A percentile compares a stretch with the other conserved stretches of the same genome.
Evolutionary conservation across 2,888 invertebrate species (phyloP).

Genomic region (Tetranychus truncatus): DNA sequence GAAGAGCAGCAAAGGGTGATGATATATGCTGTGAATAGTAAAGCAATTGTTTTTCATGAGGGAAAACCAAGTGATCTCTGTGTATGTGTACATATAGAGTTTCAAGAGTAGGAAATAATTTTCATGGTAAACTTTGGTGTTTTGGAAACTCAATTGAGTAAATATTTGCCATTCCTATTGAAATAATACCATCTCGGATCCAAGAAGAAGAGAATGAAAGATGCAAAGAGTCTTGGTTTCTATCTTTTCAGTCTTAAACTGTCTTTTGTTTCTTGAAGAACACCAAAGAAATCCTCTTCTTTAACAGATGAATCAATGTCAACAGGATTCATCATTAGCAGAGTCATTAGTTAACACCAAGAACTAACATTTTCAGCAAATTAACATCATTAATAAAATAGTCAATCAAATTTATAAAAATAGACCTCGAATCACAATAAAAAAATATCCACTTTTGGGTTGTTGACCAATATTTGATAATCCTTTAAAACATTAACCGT

Average conservation of each 20-base stretch:
- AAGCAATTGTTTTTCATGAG: too few species aligned
- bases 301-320: not conserved
- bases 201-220: not conserved
- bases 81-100: not conserved
- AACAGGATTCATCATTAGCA: not conserved
- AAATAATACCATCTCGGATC: not conserved
- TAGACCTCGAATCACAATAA: not conserved
- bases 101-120: not conserved
- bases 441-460: too few species aligned
- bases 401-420: not conserved
- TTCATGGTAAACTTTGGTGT: not conserved
- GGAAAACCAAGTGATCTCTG: too few species aligned
- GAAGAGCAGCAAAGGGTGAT: too few species aligned
- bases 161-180: not conserved
- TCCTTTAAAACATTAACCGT: too few species aligned
- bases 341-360: not conserved
- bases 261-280: not conserved
- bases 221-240: not conserved
- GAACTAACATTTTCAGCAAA: not conserved
- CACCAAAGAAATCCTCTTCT: not conserved
- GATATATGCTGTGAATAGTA: too few species aligned
- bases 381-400: not conserved
- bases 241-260: not conserved
- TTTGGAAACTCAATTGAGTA: not conserved
- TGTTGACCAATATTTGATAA: too few species aligned